Base-by-base conservation (phyloP, 1,140 invertebrate species). In the Tetramorium simillimum region DNA sequence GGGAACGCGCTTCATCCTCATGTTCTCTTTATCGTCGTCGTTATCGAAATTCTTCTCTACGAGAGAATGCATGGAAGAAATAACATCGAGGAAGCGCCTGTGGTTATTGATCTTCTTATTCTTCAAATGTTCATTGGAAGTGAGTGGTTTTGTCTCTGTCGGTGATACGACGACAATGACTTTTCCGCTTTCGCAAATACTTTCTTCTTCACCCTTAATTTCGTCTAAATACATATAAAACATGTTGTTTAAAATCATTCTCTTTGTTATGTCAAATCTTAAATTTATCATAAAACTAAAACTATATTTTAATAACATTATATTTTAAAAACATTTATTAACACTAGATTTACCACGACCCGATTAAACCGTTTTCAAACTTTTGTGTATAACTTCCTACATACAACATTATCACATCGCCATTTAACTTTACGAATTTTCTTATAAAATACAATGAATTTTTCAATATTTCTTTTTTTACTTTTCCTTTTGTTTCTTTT, bases 1-100 rank as follows among this genome's bases (percentile, higher is more conserved):
- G 24, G 86, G 85, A 21, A 93, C 87, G 16, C 81, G 90, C 37
- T 92, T 94, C 63, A 87, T 91, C 9, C 40, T 69, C 53, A 46
- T 37, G 49, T 80, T 82, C 49, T 92, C 80, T 51, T 90, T 89
- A 28, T 80, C 86, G 51, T 73, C 51, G 1, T 78, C 33, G 10
- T 60, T 63, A 72, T 46, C 43, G 60, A 69, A 58, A 60, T 76
- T 51, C 76, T 88, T 51, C 21, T 80, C 16, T 16, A 3, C 16
- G 10, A 60, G 4, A 49, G 69, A 84, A 60, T 21, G 69, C 43
- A 46, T 14, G 0, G 69, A 24, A n/a, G 28, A 56, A 16, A 43
- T 75, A 56, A 70, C 18, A 3, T 69, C 28, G 7, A 37, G 28
- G 2, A 51, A 33, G 4, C 7, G 16, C 53, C 58, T n/a, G 40